These are phyloP conservation scores for Ahaetulla prasina DNA, from an alignment of 2,113 vertebrate species.

Conservation along the genomic window DNA sequence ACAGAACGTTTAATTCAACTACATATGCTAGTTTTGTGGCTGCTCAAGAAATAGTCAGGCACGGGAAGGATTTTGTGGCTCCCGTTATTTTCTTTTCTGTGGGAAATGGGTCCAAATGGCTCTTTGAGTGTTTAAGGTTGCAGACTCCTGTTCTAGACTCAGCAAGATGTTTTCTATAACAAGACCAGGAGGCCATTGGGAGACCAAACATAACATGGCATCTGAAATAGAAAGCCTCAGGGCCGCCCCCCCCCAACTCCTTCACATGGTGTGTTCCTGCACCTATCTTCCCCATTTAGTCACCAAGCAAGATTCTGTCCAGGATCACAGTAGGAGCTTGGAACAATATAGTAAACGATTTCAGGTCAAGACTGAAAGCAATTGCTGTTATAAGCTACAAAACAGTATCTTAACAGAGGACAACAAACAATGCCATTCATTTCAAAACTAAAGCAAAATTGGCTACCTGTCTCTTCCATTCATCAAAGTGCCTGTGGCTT, in stretches of 20 bases:
- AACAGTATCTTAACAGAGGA: background rate
- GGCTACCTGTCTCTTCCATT: background rate
- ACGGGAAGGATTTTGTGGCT: no score
- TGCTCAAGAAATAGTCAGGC: no score
- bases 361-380: background rate
- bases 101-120: no score
- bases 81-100: no score
- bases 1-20: no score
- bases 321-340: background rate
- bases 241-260: background rate
- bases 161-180: background rate
- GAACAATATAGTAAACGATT: background rate
- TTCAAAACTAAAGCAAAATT: constrained; percentile 25
- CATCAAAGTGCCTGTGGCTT: background rate
- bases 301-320: background rate
- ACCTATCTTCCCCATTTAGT: background rate
- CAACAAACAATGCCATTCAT: background rate
- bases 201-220: background rate
- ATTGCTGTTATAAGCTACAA: background rate
- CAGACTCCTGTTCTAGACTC: no score
- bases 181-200: background rate
- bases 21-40: no score
- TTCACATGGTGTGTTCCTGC: background rate
- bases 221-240: background rate
- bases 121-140: no score